Conservation (phyloP, 2,797 vertebrate species). For the Enteromius radiatus region DNA sequence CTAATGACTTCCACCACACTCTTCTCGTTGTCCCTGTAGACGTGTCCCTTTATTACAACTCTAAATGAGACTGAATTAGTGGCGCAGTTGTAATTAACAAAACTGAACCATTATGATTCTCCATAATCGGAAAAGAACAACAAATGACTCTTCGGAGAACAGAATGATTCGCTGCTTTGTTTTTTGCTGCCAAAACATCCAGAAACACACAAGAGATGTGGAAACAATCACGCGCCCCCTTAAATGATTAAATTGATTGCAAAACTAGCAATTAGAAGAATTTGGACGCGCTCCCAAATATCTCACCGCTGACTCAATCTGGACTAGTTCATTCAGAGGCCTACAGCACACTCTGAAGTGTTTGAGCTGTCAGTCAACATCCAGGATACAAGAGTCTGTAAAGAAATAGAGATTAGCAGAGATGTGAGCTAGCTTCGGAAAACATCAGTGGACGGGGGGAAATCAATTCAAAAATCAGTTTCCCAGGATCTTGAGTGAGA, state of each 20-base stretch:
- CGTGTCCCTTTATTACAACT: background rate
- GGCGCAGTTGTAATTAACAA: background rate
- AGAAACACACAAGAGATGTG: background rate
- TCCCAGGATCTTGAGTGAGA: conserved; percentile 23
- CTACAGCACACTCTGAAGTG: background rate
- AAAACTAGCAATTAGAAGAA: conserved; percentile 13
- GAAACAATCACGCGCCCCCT: background rate
- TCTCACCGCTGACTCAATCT: background rate
- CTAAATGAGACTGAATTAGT: conserved; percentile 2
- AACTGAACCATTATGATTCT: conserved; percentile 18
- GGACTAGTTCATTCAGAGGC: background rate
- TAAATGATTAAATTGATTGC: conserved; percentile 7
- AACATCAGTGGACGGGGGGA: background rate
- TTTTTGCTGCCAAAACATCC: background rate
- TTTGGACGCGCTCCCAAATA: background rate
- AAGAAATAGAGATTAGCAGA: conserved; percentile 28
- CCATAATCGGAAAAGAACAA: background rate
- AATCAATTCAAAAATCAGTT: conserved; percentile 23
- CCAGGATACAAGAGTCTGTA: background rate
- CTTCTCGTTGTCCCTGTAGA: background rate
- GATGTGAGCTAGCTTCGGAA: conserved; percentile 9
- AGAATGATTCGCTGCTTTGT: background rate
- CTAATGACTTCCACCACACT: background rate
- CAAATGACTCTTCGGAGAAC: conserved; percentile 16
- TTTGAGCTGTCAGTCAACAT: conserved; percentile 11